These are phyloP conservation scores for Lepeophtheirus nordmannii DNA, from an alignment of 2,888 invertebrate species.

Conservation along the genomic window DNA sequence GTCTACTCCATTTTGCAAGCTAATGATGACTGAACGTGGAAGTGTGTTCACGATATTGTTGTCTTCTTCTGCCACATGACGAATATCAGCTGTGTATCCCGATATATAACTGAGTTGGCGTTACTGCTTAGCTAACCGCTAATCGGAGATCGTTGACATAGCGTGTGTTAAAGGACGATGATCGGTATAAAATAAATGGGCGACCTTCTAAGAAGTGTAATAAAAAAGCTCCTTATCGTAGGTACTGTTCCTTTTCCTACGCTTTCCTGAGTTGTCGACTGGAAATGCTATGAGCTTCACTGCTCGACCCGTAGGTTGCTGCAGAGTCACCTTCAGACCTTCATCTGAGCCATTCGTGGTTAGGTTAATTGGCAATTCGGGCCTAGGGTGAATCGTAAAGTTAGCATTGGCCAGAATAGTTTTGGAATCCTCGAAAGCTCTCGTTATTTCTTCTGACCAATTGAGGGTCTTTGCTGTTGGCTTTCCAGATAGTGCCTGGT, in stretches of 20 bases:
- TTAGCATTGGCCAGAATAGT: neutral
- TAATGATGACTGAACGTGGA: neutral
- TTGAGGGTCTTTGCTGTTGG: neutral
- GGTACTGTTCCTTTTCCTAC: constrained; percentile 22
- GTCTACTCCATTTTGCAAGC: neutral
- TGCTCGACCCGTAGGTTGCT: neutral
- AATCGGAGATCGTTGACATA: neutral
- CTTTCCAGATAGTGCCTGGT: too few species aligned
- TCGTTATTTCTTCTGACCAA: neutral
- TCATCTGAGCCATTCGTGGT: neutral
- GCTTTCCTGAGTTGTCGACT: neutral
- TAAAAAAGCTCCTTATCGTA: neutral
- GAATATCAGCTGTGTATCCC: constrained; percentile 8
- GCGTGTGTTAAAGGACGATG: neutral
- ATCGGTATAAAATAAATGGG: neutral
- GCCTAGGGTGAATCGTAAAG: neutral
- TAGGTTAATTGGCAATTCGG: neutral
- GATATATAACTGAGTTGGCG: neutral
- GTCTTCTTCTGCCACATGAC: neutral
- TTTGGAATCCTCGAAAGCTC: neutral
- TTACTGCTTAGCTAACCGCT: neutral
- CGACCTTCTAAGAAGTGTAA: neutral
- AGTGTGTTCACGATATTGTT: neutral
- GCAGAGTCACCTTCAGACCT: neutral
- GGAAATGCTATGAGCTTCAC: neutral